Percentiles rank a stretch among this genome's conserved stretches.
These are phyloP conservation scores for Hydrozoanthus tunicans DNA, from an alignment of 64 coral and sea anemone species.

Conservation along the genomic window DNA sequence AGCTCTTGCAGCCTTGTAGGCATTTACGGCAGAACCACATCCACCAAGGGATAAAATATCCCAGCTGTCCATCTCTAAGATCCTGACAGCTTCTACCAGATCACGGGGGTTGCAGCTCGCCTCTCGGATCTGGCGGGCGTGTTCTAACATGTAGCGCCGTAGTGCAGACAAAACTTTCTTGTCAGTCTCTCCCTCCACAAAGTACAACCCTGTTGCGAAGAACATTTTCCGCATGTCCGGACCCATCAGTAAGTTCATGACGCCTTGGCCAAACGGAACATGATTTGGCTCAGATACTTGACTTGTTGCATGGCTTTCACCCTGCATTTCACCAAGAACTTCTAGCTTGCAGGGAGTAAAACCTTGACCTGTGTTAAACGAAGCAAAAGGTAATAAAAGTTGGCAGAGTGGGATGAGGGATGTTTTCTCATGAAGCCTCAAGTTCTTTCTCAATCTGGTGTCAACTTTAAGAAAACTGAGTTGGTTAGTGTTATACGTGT, in stretches of 20 bases:
- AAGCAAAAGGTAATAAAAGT: neutral
- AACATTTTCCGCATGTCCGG: constrained; percentile 29
- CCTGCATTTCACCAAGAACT: neutral
- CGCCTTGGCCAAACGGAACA: neutral
- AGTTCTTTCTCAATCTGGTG: too few relatives aligned
- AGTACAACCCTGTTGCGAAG: constrained; percentile 31
- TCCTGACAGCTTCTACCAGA: neutral
- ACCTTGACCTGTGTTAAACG: neutral
- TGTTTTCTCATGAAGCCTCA: too few relatives aligned
- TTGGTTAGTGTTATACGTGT: too few relatives aligned
- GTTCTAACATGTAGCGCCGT: neutral
- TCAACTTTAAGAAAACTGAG: too few relatives aligned
- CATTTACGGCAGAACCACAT: constrained; percentile 13
- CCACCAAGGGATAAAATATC: constrained; percentile 26
- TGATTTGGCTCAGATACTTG: neutral
- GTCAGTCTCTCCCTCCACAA: constrained; percentile 41
- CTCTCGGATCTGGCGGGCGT: neutral
- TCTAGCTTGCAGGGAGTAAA: neutral
- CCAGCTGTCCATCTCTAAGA: constrained; percentile 35
- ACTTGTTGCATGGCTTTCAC: neutral
- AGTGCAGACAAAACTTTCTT: constrained; percentile 6
- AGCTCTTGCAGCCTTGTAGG: constrained; percentile 11
- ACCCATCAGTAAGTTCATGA: constrained; percentile 16
- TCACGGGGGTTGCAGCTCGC: neutral
- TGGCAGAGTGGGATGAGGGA: neutral